These are phyloP conservation scores for Portunus trituberculatus DNA, from an alignment of 1,140 invertebrate genomes.

Conservation along the genomic window DNA sequence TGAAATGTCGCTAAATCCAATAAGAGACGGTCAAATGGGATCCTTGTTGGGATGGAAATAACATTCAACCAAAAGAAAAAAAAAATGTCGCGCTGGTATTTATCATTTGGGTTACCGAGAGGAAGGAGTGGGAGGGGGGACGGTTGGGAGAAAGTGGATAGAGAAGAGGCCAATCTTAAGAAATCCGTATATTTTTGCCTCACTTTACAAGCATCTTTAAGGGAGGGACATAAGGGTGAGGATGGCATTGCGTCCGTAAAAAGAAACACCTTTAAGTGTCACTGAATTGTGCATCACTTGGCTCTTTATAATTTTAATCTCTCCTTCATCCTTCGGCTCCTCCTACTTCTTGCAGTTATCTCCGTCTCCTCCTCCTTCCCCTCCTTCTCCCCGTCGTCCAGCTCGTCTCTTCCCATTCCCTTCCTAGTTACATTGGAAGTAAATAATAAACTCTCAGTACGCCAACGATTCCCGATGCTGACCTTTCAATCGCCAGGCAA, in stretches of 20 bases:
- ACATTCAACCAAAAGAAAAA: neutral
- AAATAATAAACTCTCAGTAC: neutral
- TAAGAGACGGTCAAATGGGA: neutral
- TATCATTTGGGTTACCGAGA: neutral
- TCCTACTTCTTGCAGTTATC: too few relatives aligned
- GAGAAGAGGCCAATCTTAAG: neutral
- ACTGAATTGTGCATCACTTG: neutral
- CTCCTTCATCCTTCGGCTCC: too few relatives aligned
- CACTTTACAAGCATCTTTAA: constrained; percentile 4
- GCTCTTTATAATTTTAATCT: too few relatives aligned
- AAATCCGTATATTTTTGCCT: neutral
- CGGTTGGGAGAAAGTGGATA: neutral
- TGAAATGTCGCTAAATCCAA: neutral
- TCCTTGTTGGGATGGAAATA: neutral
- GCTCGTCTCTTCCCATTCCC: neutral
- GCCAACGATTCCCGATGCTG: neutral
- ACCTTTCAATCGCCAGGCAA: neutral
- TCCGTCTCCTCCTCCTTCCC: too few relatives aligned
- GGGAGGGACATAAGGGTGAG: neutral
- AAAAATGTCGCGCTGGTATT: neutral
- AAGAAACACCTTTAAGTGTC: neutral
- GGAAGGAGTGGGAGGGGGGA: neutral
- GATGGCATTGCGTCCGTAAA: neutral
- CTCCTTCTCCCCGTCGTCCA: neutral
- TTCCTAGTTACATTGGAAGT: neutral